Conservation (phyloP, 2,888 invertebrate genomes). For the Drosophila recens region DNA sequence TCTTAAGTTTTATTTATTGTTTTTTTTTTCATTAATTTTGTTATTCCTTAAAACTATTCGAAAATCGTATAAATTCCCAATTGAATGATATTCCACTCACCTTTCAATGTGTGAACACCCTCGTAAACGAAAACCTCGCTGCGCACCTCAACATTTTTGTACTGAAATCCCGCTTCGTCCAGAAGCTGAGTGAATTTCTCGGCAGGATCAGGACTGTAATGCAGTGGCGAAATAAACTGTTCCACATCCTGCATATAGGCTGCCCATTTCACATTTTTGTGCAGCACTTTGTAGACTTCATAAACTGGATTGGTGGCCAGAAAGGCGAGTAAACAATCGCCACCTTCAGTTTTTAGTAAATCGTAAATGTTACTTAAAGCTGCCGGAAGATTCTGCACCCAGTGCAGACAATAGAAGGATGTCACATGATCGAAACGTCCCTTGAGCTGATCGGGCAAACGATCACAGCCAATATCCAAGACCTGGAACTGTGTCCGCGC, state of each 20-base stretch:
- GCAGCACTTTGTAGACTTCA: conserved; percentile 88
- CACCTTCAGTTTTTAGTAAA: conserved; percentile 88
- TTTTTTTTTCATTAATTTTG: too few relatives aligned
- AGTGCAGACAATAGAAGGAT: conserved; percentile 92
- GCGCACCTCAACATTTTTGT: conserved; percentile 87
- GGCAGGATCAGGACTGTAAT: conserved; percentile 87
- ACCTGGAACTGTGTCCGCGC: conserved; percentile 84
- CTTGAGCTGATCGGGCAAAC: conserved; percentile 86
- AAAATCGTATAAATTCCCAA: too few relatives aligned
- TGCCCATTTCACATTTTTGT: conserved; percentile 87
- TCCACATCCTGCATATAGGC: conserved; percentile 89
- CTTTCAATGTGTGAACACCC: conserved; percentile 87
- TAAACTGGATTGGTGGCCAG: conserved; percentile 89
- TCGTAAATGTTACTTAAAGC: conserved; percentile 89
- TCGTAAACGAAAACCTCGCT: conserved; percentile 87
- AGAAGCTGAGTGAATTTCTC: conserved; percentile 87
- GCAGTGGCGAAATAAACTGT: conserved; percentile 89
- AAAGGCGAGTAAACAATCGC: conserved; percentile 89
- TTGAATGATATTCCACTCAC: conserved; percentile 81
- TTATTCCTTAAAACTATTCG: too few relatives aligned
- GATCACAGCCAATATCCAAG: conserved; percentile 87
- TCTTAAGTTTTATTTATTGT: too few relatives aligned
- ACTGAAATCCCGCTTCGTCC: conserved; percentile 87
- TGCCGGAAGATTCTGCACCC: conserved; percentile 89
- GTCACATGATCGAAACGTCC: conserved; percentile 89